Conservation (phyloP, 2,888 invertebrate genomes). For the Oscheius sp. region DNA sequence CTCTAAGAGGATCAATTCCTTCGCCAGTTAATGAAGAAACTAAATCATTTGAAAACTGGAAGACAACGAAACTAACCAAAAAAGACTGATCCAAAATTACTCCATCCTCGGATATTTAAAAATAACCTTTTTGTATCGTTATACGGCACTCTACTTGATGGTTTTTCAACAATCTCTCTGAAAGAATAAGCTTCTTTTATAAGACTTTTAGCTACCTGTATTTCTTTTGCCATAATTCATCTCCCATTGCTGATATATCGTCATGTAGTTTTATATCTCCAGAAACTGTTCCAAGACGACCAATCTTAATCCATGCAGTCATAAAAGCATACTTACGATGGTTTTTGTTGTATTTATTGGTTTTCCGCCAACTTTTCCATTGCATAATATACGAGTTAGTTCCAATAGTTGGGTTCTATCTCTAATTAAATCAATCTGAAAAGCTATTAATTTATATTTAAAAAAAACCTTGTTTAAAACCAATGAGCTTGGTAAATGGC, state of each 20-base stretch:
- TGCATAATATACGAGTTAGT: constrained; percentile 79
- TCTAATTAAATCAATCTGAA: constrained; percentile 75
- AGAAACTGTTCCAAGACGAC: constrained; percentile 38
- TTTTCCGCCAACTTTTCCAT: constrained; percentile 71
- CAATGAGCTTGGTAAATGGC: constrained; percentile 76
- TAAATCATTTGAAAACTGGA: neutral
- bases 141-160: constrained; percentile 59
- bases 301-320: constrained; percentile 33
- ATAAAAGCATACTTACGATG: constrained; percentile 7
- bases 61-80: constrained; percentile 74
- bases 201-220: constrained; percentile 43
- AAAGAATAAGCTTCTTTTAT: too few relatives aligned
- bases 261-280: constrained; percentile 36
- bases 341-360: constrained; percentile 38
- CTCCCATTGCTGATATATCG: constrained; percentile 31
- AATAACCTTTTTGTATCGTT: constrained; percentile 60
- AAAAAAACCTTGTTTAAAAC: constrained; percentile 83
- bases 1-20: constrained; percentile 63
- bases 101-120: constrained; percentile 75
- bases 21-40: constrained; percentile 59
- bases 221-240: constrained; percentile 58
- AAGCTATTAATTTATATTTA: too few relatives aligned
- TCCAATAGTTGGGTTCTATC: constrained; percentile 80
- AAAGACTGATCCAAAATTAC: constrained; percentile 86
- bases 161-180: constrained; percentile 57